phyloP scores from a whole-genome alignment of 2,113 vertebrate genomes.

The Hippocampus mohnikei region DNA sequence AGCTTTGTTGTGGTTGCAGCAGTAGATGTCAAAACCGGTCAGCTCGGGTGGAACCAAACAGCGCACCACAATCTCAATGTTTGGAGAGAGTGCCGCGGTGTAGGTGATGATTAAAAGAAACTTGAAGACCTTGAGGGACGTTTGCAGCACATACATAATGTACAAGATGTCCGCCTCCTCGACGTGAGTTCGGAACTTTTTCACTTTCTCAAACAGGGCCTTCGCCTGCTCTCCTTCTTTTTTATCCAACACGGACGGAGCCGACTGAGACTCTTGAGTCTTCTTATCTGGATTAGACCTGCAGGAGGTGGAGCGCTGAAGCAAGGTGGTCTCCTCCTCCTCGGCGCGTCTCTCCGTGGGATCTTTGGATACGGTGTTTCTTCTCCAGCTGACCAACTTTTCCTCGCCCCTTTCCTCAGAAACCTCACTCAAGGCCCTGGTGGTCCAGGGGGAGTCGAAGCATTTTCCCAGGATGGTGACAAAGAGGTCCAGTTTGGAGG shows the following conservation, averaged over 20 bases:
- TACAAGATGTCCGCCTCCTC: conserved; percentile 84
- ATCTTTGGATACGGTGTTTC: conserved; percentile 49
- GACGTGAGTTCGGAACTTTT: conserved; percentile 83
- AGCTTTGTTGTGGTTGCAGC: conserved; percentile 87
- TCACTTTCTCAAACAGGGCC: conserved; percentile 89
- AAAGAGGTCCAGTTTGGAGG: conserved; percentile 89
- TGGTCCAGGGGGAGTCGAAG: conserved; percentile 88
- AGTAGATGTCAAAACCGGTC: conserved; percentile 83
- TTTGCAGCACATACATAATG: conserved; percentile 85
- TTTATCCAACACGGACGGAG: conserved; percentile 77
- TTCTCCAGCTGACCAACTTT: conserved; percentile 58
- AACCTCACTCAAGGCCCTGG: conserved; percentile 82
- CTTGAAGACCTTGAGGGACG: conserved; percentile 79
- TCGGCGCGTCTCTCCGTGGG: conserved; percentile 26
- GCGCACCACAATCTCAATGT: conserved; percentile 80
- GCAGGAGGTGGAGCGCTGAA: conserved; percentile 50
- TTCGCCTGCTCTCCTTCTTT: conserved; percentile 90
- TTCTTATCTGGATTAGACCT: conserved; percentile 73
- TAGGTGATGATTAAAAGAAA: conserved; percentile 80
- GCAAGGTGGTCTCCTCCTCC: conserved; percentile 52
- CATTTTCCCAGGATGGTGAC: conserved; percentile 85
- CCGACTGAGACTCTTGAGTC: conserved; percentile 62
- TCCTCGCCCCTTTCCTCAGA: conserved; percentile 74
- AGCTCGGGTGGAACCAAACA: conserved; percentile 79
- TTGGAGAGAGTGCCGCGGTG: conserved; percentile 71